These are phyloP conservation scores for Volucella inanis DNA, from an alignment of 2,888 invertebrate genomes.

Conservation along the genomic window DNA sequence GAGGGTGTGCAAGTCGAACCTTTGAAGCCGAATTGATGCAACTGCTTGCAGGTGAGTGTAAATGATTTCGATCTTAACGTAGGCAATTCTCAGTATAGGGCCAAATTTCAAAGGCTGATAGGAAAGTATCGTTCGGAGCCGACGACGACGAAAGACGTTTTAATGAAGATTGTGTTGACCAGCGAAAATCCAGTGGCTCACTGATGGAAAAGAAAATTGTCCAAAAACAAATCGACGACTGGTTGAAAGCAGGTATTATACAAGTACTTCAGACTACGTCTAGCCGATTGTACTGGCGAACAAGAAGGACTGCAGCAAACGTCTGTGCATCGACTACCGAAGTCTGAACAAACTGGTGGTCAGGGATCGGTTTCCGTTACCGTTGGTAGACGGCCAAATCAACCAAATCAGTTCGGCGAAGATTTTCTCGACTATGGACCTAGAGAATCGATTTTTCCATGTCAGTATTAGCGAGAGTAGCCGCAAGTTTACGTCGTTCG, in stretches of 20 bases:
- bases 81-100: background rate
- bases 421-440: slow-evolving; percentile 11
- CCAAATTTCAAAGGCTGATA: background rate
- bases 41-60: background rate
- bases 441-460: slow-evolving; percentile 15
- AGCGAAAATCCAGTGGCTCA: slow-evolving; percentile 16
- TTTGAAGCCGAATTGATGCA: background rate
- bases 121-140: background rate
- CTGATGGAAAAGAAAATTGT: slow-evolving; percentile 6
- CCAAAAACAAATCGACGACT: slow-evolving; percentile 5
- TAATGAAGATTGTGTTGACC: slow-evolving; percentile 21
- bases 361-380: background rate
- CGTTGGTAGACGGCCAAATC: background rate
- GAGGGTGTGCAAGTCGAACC: too few relatives aligned
- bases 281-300: too few relatives aligned
- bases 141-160: slow-evolving; percentile 10
- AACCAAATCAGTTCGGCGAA: background rate
- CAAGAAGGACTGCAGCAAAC: background rate
- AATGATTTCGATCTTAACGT: background rate
- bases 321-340: too few relatives aligned
- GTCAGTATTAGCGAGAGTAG: slow-evolving; percentile 9
- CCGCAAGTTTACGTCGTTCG: slow-evolving; percentile 18
- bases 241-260: slow-evolving; percentile 3
- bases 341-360: too few relatives aligned
- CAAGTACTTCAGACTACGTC: too few relatives aligned